These are phyloP conservation scores for Coleophora deauratella DNA, from an alignment of 2,888 invertebrate genomes.

Conservation along the genomic window DNA sequence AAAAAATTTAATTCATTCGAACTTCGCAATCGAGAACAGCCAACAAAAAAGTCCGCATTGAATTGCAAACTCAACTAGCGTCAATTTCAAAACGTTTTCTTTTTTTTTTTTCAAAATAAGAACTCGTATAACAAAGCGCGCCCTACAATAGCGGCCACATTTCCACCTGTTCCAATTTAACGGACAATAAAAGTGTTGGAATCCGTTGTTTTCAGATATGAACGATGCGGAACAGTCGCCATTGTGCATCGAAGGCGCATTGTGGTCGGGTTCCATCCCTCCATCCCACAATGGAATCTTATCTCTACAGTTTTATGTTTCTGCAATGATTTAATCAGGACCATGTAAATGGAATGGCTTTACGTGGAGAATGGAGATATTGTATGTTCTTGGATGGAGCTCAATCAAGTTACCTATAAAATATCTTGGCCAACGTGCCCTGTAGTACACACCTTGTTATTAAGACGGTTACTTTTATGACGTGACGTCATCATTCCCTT, in stretches of 20 bases:
- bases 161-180: slow-evolving; percentile 58
- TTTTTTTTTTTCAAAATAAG: too few species aligned
- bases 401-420: too few species aligned
- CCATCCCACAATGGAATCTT: slow-evolving; percentile 62
- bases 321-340: slow-evolving; percentile 45
- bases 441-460: too few species aligned
- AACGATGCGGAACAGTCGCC: slow-evolving; percentile 42
- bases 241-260: slow-evolving; percentile 54
- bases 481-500: too few species aligned
- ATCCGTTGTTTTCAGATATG: slow-evolving; percentile 57
- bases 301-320: slow-evolving; percentile 46
- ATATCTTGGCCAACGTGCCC: too few species aligned
- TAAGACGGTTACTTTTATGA: too few species aligned
- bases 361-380: too few species aligned
- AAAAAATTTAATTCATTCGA: neutral
- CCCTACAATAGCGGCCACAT: slow-evolving; percentile 37
- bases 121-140: slow-evolving; percentile 4
- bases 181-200: slow-evolving; percentile 60
- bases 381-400: too few species aligned
- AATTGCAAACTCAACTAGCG: too few species aligned
- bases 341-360: slow-evolving; percentile 2
- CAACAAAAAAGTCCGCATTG: neutral
- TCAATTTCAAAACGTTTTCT: neutral
- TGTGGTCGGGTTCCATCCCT: slow-evolving; percentile 36
- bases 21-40: neutral